Percentiles rank a stretch among this genome's conserved stretches.
phyloP scores from a whole-genome alignment of 2,888 invertebrate species.

The Chaitophorus viminalis region DNA sequence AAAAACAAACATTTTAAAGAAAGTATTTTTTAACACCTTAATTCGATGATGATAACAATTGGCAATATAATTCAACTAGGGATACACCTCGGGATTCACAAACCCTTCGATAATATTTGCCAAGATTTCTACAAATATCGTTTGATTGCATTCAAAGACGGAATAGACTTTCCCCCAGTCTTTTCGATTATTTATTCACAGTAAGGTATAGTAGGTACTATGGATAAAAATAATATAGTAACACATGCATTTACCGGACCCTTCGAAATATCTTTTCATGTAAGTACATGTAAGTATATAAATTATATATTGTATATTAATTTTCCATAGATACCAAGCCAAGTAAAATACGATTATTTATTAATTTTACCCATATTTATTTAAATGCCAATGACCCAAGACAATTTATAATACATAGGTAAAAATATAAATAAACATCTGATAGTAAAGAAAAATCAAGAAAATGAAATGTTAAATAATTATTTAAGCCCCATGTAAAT shows the following conservation, averaged over 20 bases:
- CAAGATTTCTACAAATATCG: slow-evolving; percentile 4
- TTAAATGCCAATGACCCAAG: background rate
- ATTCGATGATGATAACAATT: background rate
- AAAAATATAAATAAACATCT: too few species aligned
- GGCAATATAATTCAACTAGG: background rate
- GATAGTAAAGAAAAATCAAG: background rate
- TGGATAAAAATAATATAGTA: too few species aligned
- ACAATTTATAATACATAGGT: background rate
- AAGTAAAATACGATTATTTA: background rate
- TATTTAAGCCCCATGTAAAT: too few species aligned
- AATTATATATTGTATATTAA: too few species aligned
- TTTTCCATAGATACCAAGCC: background rate
- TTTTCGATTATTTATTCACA: background rate
- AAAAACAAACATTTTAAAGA: too few species aligned
- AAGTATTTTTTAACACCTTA: background rate
- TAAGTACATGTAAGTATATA: background rate
- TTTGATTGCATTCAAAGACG: slow-evolving; percentile 8
- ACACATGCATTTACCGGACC: background rate
- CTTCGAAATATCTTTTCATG: background rate
- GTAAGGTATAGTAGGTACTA: background rate
- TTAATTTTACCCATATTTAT: background rate
- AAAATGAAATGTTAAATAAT: background rate
- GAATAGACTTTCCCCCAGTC: background rate
- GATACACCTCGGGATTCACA: background rate
- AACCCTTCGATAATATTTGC: background rate